phyloP scores from a whole-genome alignment of 2,888 invertebrate genomes.

The Xestia ashworthii region DNA sequence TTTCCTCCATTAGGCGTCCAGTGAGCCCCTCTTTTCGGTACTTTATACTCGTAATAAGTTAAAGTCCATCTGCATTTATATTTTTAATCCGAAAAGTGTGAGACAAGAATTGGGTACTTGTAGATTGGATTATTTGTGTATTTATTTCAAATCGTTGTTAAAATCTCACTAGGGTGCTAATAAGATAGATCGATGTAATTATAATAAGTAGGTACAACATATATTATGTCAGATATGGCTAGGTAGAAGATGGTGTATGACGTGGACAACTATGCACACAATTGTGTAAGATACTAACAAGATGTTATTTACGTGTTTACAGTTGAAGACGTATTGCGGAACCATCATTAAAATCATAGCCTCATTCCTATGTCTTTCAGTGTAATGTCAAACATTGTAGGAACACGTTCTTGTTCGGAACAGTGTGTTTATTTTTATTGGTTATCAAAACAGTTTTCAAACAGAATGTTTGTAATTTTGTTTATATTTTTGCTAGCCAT shows the following conservation, averaged over 20 bases:
- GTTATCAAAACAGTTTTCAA: neutral
- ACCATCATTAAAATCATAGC: slow-evolving; percentile 27
- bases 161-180: slow-evolving; percentile 17
- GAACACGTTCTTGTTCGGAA: slow-evolving; percentile 26
- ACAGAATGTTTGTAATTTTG: slow-evolving; percentile 75
- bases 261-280: slow-evolving; percentile 9
- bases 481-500: slow-evolving; percentile 70
- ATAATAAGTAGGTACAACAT: neutral
- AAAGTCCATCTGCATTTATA: neutral
- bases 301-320: slow-evolving; percentile 13
- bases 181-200: neutral
- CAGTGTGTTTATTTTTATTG: neutral
- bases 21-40: neutral
- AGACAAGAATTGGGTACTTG: neutral
- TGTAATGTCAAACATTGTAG: slow-evolving; percentile 23
- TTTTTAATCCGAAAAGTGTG: neutral
- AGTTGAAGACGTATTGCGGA: slow-evolving; percentile 34
- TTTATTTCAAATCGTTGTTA: slow-evolving; percentile 17
- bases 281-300: slow-evolving; percentile 7
- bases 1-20: too few relatives aligned
- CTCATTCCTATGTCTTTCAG: slow-evolving; percentile 32
- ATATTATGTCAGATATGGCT: neutral
- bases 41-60: slow-evolving; percentile 1
- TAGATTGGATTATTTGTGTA: neutral
- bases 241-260: neutral